Percentiles rank a stretch among this genome's conserved stretches.
phyloP scores from a whole-genome alignment of 2,113 vertebrate genomes.

The Amazona guildingii region DNA sequence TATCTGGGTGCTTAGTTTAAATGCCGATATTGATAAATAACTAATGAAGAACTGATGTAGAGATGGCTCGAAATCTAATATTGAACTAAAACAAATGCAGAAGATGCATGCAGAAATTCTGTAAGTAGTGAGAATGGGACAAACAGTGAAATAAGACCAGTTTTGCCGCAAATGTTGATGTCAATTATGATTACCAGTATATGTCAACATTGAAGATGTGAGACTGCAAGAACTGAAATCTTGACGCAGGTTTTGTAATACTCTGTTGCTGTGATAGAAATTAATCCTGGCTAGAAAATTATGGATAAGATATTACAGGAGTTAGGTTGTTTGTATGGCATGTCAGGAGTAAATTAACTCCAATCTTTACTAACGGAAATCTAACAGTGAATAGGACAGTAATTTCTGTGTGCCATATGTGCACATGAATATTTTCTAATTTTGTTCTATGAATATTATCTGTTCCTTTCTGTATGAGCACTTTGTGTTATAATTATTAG shows the following conservation, averaged over 20 bases:
- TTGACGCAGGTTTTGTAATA: background rate
- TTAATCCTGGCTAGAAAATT: background rate
- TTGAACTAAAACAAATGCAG: conserved; percentile 32
- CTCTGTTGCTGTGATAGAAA: background rate
- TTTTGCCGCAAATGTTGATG: background rate
- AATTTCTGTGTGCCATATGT: conserved; percentile 66
- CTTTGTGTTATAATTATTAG: conserved; percentile 66
- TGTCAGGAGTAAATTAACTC: conserved; percentile 54
- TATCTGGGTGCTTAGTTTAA: background rate
- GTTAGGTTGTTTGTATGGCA: background rate
- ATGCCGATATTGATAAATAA: background rate
- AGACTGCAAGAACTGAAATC: background rate
- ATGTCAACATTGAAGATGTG: background rate
- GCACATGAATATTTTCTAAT: conserved; percentile 63
- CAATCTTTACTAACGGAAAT: conserved; percentile 47
- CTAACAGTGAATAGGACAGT: conserved; percentile 46
- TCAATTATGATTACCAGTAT: background rate
- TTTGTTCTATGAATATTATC: conserved; percentile 44
- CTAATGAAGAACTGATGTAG: conserved; percentile 18
- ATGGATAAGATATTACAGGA: background rate
- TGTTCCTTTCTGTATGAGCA: conserved; percentile 36
- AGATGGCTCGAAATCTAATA: conserved; percentile 24
- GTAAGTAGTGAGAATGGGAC: background rate
- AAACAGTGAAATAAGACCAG: conserved; percentile 19
- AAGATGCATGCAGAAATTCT: conserved; percentile 21